Conservation (phyloP, 23 tunicate species). For the Clavelina lepadiformis region DNA sequence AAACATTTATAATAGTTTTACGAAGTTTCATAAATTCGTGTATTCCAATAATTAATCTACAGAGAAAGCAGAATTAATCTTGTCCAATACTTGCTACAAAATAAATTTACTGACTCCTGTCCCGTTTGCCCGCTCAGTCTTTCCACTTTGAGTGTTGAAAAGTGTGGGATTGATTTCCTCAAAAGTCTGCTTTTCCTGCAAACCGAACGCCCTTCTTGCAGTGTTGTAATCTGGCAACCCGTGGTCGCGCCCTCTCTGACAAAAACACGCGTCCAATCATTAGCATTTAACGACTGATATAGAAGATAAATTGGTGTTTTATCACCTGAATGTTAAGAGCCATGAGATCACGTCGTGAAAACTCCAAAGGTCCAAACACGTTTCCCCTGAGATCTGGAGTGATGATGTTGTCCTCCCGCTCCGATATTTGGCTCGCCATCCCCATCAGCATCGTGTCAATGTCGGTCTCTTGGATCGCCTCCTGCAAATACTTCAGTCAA, state of each 20-base stretch:
- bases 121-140: too few species aligned
- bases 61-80: too few species aligned
- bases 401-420: slow-evolving; percentile 77
- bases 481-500: slow-evolving; percentile 13
- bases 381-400: slow-evolving; percentile 71
- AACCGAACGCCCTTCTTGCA: slow-evolving; percentile 40
- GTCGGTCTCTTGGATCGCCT: slow-evolving; percentile 58
- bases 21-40: too few species aligned
- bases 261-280: neutral
- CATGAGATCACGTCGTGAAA: slow-evolving; percentile 76
- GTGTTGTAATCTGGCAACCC: slow-evolving; percentile 91
- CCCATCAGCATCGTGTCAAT: slow-evolving; percentile 73
- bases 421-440: slow-evolving; percentile 82
- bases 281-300: too few species aligned
- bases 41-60: too few species aligned
- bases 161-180: slow-evolving; percentile 53
- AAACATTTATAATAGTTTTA: too few species aligned
- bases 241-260: slow-evolving; percentile 88
- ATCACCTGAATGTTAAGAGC: slow-evolving; percentile 80
- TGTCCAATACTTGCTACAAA: too few species aligned
- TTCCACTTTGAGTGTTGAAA: slow-evolving; percentile 12
- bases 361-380: slow-evolving; percentile 68
- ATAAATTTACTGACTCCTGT: too few species aligned
- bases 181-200: slow-evolving; percentile 27
- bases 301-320: too few species aligned